A percentile compares a stretch with the other conserved stretches of the same genome.
Evolutionary conservation across 2,888 invertebrate genomes (phyloP).

Genomic region (Drosophila algonquin): DNA sequence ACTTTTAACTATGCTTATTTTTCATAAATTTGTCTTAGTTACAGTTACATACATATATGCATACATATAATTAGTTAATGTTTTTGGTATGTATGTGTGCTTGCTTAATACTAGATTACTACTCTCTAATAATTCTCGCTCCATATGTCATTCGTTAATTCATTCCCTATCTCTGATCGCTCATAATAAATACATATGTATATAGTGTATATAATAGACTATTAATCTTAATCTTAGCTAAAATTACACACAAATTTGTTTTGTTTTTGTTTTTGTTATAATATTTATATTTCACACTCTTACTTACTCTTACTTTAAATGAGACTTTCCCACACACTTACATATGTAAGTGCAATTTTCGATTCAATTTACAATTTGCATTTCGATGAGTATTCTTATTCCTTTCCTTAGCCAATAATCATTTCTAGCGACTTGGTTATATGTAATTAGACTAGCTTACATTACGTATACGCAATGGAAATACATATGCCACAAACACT

Average conservation of each 20-base stretch:
- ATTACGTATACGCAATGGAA: slow-evolving; percentile 69
- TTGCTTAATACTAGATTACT: not conserved
- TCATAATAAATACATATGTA: no score
- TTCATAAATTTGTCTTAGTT: not conserved
- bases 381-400: slow-evolving; percentile 24
- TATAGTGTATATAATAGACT: no score
- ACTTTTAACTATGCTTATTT: not conserved
- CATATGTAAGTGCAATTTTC: slow-evolving; percentile 1
- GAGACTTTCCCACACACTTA: slow-evolving; percentile 18
- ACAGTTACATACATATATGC: no score
- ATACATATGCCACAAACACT: slow-evolving; percentile 29
- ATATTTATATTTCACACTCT: not conserved
- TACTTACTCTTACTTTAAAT: not conserved
- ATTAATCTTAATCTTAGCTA: slow-evolving; percentile 12
- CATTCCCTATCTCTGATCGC: not conserved
- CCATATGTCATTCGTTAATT: slow-evolving; percentile 5
- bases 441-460: slow-evolving; percentile 5
- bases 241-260: slow-evolving; percentile 6
- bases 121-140: slow-evolving; percentile 2
- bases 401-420: not conserved
- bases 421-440: not conserved
- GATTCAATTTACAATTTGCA: slow-evolving; percentile 7
- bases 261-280: slow-evolving; percentile 4
- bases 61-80: not conserved
- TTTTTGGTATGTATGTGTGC: slow-evolving; percentile 6